Base-by-base conservation (phyloP, 2,888 invertebrate species). In the Ceriagrion tenellum region DNA sequence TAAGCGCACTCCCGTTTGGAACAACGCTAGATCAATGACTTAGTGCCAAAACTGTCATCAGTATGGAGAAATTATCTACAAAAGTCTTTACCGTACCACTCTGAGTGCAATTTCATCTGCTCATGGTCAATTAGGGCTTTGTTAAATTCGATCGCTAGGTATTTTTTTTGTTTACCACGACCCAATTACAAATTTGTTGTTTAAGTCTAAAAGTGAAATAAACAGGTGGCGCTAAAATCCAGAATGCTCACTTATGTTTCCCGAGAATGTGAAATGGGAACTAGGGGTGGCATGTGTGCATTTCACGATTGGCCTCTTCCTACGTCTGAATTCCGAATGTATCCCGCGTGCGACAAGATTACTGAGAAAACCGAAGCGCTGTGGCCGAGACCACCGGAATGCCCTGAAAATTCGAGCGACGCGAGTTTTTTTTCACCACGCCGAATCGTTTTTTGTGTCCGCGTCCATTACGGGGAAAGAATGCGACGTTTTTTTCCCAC, bases 401-500 rank as follows among this genome's bases (percentile, higher is more conserved):
- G 81, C 81, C n/a, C 35, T 30, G 81, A 30, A 81, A 81, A 81
- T 35, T 81, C 81, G 81, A 81, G 35, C 26, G 69, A 26, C 56
- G 69, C 10, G n/a, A 4, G 69, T n/a, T 26, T 69, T 69, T 47
- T 47, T 69, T 69, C 69, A 69, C 69, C 69, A 1, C 20, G 26
- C 18, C n/a, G 26, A 69, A 81, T 81, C 26, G 81, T 81, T 81
- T 81, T 81, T 81, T 81, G 81, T 8, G 35, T 18, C 12, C n/a
- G 8, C n/a, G 81, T 81, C 81, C 81, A 81, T 81, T 81, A 81
- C 35, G 81, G 81, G 13, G 81, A 81, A 35, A 26, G 81, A 81
- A 81, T 81, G 81, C 35, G 81, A 18, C 81, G 81, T 18, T 81
- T 81, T 81, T 81, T 81, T 18, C n/a, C 81, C 69, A n/a, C n/a